Conservation (phyloP, 1,140 invertebrate species). For the Agrypnia vestita region DNA sequence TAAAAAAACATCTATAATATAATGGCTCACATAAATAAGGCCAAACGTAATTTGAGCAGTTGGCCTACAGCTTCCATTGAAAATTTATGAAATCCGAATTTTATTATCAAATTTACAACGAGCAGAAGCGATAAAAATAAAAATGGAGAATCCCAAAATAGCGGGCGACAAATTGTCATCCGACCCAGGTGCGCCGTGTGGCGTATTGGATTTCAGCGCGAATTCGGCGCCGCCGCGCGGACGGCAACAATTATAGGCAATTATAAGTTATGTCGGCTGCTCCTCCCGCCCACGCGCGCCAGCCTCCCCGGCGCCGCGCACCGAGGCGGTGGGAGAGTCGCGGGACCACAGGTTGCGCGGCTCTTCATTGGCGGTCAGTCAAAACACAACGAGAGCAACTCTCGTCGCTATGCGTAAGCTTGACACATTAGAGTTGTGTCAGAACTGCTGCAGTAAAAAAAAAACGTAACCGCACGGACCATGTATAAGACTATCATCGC, state of each 20-base stretch:
- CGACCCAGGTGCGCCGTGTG: neutral
- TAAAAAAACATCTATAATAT: too few species aligned
- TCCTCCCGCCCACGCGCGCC: constrained; percentile 28
- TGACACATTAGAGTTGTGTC: too few species aligned
- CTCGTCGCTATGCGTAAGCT: too few species aligned
- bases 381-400: too few species aligned
- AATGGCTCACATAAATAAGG: too few species aligned
- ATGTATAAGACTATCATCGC: too few species aligned
- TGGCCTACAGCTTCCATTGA: too few species aligned
- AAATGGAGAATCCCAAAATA: neutral
- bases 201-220: constrained; percentile 8
- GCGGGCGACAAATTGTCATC: neutral
- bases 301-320: constrained; percentile 14
- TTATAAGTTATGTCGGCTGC: constrained; percentile 41
- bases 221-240: constrained; percentile 34
- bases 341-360: too few species aligned
- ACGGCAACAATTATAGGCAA: constrained; percentile 46
- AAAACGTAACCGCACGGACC: too few species aligned
- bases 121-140: neutral
- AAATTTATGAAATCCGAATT: neutral
- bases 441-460: too few species aligned
- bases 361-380: too few species aligned
- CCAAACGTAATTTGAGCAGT: too few species aligned
- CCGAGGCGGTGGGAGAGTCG: neutral
- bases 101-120: neutral